Conservation (phyloP, 2,113 vertebrate genomes). For the Phodopus roborovskii region DNA sequence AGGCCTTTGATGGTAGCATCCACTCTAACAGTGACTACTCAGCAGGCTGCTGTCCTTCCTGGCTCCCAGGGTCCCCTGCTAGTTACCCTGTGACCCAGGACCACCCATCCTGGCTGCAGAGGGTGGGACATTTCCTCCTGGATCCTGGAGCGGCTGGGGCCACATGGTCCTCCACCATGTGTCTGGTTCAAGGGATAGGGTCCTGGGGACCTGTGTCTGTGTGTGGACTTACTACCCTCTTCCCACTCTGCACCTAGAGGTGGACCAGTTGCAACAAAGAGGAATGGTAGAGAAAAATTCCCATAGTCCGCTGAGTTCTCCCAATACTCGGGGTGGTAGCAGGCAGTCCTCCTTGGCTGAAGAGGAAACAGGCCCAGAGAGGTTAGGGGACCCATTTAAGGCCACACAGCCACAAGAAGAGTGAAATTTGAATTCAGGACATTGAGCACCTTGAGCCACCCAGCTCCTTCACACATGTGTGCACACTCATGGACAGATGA, state of each 20-base stretch:
- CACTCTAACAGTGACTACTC: background rate
- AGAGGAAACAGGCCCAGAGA: background rate
- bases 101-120: background rate
- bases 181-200: background rate
- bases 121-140: no score
- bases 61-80: background rate
- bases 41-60: background rate
- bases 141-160: background rate
- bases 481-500: fast-evolving
- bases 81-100: no score
- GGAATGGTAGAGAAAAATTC: background rate
- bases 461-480: background rate
- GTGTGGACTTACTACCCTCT: fast-evolving
- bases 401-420: background rate
- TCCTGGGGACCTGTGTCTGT: background rate
- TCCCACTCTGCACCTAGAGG: background rate
- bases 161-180: background rate
- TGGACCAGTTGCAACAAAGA: fast-evolving
- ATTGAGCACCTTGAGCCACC: fast-evolving
- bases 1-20: fast-evolving
- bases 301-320: background rate
- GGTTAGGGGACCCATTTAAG: background rate
- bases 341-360: background rate
- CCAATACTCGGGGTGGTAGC: background rate
- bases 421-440: background rate